phyloP scores from a whole-genome alignment of 2,797 vertebrate genomes.

The Trichosurus vulpecula region DNA sequence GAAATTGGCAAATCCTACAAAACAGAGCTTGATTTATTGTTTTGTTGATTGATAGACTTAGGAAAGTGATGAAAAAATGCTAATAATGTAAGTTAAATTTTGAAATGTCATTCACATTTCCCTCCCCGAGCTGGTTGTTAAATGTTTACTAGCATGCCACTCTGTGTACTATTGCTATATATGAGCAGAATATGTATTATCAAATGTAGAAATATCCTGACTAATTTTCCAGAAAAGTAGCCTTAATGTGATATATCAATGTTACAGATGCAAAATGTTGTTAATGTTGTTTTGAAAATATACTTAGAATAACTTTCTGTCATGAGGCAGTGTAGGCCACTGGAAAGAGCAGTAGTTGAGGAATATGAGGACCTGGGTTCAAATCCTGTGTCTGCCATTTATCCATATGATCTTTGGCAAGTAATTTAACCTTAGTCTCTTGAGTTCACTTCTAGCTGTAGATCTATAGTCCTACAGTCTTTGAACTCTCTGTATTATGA shows the following conservation, averaged over 20 bases:
- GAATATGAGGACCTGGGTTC: not conserved
- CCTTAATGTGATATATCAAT: not conserved
- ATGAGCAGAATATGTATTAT: not conserved
- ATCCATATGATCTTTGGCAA: not conserved
- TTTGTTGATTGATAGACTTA: not conserved
- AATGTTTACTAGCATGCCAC: not conserved
- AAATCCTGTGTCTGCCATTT: not conserved
- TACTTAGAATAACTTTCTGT: not conserved
- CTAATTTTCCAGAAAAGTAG: not conserved
- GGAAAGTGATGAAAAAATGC: not conserved
- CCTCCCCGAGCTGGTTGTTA: not conserved
- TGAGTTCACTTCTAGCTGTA: not conserved
- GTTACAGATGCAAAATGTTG: not conserved
- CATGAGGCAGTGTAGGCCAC: not conserved
- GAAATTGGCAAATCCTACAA: not conserved
- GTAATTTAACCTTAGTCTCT: not conserved
- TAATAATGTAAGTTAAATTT: not conserved
- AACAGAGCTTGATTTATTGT: not conserved
- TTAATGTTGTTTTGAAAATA: not conserved
- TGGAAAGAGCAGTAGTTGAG: not conserved
- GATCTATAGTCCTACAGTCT: not conserved
- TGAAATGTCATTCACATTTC: not conserved
- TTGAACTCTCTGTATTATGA: too few relatives aligned
- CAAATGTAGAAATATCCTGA: not conserved
- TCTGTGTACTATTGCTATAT: not conserved